These are phyloP conservation scores for Masnerella sp. DNA, from an alignment of 2,888 invertebrate genomes.

Conservation along the genomic window DNA sequence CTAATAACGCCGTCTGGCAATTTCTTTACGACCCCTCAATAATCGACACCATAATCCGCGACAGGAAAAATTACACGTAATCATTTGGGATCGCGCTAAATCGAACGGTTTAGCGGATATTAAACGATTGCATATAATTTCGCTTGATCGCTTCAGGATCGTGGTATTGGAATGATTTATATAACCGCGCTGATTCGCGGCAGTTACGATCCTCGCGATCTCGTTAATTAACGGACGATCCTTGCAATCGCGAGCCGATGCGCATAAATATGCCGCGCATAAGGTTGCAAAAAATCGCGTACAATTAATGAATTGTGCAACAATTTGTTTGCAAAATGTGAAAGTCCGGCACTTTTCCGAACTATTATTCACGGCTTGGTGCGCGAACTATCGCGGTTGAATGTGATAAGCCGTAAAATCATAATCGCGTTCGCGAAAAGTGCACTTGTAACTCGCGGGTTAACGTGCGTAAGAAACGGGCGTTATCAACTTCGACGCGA, in stretches of 20 bases:
- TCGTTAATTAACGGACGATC: conserved; percentile 30
- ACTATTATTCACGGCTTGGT: conserved; percentile 41
- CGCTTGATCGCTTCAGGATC: conserved; percentile 4
- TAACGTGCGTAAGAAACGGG: conserved; percentile 5
- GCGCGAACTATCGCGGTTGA: conserved; percentile 21
- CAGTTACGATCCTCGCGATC: conserved; percentile 19
- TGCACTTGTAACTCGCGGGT: conserved; percentile 6
- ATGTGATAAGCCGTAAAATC: conserved; percentile 21
- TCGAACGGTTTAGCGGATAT: not conserved
- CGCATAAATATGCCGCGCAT: conserved; percentile 12
- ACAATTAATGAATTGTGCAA: conserved; percentile 46
- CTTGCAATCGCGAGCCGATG: not conserved
- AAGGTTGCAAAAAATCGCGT: conserved; percentile 17
- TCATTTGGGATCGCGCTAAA: conserved; percentile 2
- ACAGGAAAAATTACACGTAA: conserved; percentile 22
- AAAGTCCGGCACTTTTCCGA: conserved; percentile 29
- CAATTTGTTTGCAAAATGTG: conserved; percentile 38
- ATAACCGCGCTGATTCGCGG: conserved; percentile 23
- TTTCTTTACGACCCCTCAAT: no score
- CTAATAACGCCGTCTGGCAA: no score
- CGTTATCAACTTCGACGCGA: conserved; percentile 21
- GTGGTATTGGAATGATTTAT: conserved; percentile 34
- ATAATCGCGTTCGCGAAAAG: conserved; percentile 14
- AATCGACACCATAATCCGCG: conserved; percentile 2
- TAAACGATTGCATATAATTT: conserved; percentile 46